phyloP scores from a whole-genome alignment of 2,888 invertebrate species.

The Spialia ferax region DNA sequence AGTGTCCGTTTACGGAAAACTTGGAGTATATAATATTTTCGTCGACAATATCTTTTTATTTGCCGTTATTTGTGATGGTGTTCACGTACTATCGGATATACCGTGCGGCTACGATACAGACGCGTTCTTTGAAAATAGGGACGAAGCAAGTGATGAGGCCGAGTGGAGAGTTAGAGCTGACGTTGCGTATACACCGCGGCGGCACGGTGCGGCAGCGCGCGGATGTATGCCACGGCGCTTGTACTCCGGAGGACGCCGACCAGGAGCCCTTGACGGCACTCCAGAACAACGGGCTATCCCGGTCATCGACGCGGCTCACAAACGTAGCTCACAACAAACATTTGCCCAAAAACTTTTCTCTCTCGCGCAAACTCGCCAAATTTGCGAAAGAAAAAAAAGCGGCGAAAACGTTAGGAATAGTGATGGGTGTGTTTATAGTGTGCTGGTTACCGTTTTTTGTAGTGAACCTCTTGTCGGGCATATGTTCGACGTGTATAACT shows the following conservation, averaged over 20 bases:
- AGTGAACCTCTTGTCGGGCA: conserved; percentile 96
- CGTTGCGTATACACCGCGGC: conserved; percentile 97
- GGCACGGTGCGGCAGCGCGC: conserved; percentile 90
- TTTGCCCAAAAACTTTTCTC: conserved; percentile 95
- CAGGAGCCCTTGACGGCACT: conserved; percentile 91
- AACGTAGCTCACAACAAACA: conserved; percentile 88
- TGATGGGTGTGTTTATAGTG: conserved; percentile 98
- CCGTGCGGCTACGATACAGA: conserved; percentile 97
- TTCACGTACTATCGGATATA: conserved; percentile 99
- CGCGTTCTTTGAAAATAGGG: conserved; percentile 95
- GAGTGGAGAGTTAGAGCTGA: conserved; percentile 94
- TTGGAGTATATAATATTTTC: conserved; percentile 98
- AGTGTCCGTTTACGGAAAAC: conserved; percentile 98
- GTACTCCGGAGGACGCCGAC: conserved; percentile 89
- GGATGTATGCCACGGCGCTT: conserved; percentile 83
- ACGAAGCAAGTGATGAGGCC: conserved; percentile 96
- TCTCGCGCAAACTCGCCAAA: conserved; percentile 97
- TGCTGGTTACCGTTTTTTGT: conserved; percentile 99
- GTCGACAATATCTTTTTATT: conserved; percentile 98
- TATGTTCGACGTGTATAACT: conserved; percentile 95
- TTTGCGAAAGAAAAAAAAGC: conserved; percentile 99
- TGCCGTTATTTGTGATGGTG: conserved; percentile 98
- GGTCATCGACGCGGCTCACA: conserved; percentile 89
- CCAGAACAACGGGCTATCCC: conserved; percentile 92
- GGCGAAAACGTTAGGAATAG: conserved; percentile 98